A percentile compares a stretch with the other conserved stretches of the same genome.
Conservation (phyloP, 2,113 vertebrate species). For the Bettongia penicillata region DNA sequence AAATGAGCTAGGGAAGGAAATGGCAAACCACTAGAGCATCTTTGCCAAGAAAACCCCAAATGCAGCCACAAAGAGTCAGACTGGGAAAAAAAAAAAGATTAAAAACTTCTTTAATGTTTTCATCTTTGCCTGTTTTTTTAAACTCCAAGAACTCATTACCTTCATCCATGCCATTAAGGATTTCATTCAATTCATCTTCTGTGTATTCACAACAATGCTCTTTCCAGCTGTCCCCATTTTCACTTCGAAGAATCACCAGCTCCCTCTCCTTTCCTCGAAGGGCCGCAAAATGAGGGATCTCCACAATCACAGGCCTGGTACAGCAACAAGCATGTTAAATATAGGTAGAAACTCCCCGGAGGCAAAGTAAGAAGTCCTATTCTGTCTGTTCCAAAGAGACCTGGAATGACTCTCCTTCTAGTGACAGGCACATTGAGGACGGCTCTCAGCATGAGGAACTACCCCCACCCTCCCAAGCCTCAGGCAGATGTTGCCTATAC, state of each 20-base stretch:
- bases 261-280: constrained; percentile 96
- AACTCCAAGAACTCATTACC: constrained; percentile 81
- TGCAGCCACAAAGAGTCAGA: not conserved
- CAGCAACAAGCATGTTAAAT: constrained; percentile 80
- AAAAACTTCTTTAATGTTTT: not conserved
- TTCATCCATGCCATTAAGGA: constrained; percentile 98
- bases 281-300: constrained; percentile 98
- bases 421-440: constrained; percentile 31
- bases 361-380: constrained; percentile 71
- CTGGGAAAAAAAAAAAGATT: no score
- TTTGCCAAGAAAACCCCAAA: not conserved
- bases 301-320: constrained; percentile 97
- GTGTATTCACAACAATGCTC: constrained; percentile 97
- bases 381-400: constrained; percentile 88
- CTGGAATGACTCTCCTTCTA: constrained; percentile 80
- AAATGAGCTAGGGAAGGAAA: not conserved
- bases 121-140: not conserved
- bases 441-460: constrained; percentile 29
- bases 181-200: constrained; percentile 96
- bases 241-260: constrained; percentile 96
- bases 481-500: constrained; percentile 54
- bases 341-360: constrained; percentile 61
- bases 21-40: not conserved
- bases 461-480: not conserved
- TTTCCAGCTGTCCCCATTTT: constrained; percentile 98